These are phyloP conservation scores for Mythimna albipuncta DNA, from an alignment of 2,888 invertebrate genomes.

Conservation along the genomic window DNA sequence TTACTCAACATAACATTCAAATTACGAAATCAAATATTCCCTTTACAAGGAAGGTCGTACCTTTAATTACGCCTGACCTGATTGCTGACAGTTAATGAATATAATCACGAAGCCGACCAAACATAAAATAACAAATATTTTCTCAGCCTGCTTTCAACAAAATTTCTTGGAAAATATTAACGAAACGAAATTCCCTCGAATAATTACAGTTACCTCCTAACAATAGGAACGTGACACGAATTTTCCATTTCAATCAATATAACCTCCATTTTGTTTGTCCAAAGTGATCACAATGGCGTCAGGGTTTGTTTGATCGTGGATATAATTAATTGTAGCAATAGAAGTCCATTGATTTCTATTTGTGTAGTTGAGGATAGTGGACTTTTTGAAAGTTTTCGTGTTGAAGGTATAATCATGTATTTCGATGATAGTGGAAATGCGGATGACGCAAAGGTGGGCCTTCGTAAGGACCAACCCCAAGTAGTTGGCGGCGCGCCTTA, in stretches of 20 bases:
- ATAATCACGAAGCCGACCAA: slow-evolving; percentile 32
- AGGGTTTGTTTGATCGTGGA: slow-evolving; percentile 46
- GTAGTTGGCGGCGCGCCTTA: too few species aligned
- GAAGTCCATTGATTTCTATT: slow-evolving; percentile 45
- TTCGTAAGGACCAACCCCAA: too few species aligned
- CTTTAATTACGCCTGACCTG: background rate
- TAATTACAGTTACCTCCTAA: slow-evolving; percentile 49
- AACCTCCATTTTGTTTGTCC: slow-evolving; percentile 56
- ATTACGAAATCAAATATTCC: background rate
- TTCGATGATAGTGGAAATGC: background rate
- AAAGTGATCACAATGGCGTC: slow-evolving; percentile 50
- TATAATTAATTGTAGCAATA: slow-evolving; percentile 59
- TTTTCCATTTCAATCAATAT: slow-evolving; percentile 65
- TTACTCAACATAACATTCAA: background rate
- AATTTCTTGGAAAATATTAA: slow-evolving; percentile 40
- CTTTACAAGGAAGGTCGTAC: slow-evolving; percentile 1
- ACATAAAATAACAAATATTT: slow-evolving; percentile 49
- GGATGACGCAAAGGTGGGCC: too few species aligned
- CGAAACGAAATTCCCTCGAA: slow-evolving; percentile 46
- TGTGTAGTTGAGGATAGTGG: background rate
- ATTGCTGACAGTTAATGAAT: slow-evolving; percentile 40
- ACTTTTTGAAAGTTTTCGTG: slow-evolving; percentile 25
- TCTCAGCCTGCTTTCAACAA: background rate
- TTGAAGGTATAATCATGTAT: background rate
- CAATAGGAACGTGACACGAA: slow-evolving; percentile 56